Base-by-base conservation (phyloP, 1,140 invertebrate species). In the Tetramorium simillimum region DNA sequence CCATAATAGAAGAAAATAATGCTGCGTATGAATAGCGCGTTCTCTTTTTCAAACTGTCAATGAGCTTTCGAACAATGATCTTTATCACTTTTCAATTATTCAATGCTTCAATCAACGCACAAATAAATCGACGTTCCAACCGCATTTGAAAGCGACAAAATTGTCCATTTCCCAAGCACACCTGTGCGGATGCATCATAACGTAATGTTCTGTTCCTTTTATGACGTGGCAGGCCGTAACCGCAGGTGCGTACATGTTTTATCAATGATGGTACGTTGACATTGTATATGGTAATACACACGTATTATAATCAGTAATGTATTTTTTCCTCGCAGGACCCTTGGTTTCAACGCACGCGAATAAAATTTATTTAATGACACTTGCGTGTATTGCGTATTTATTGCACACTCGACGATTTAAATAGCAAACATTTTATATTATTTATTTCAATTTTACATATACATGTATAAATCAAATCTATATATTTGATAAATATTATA, bases 181-280 rank as follows among this genome's bases (percentile, higher is more conserved):
- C 7, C 65, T 14, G 3, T 62, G 51, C 70, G 58, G 18, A 75
- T 62, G 12, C 28, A 67, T n/a, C 33, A 49, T 62, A 75, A 60
- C 40, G 43, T 62, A 60, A 16, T n/a, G 12, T 51, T 33, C 37
- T n/a, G 37, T 28, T 49, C 21, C 67, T 73, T 53, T 82, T 43
- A 49, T 60, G 69, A 84, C 69, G 69, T 84, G 80, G 67, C 69
- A 60, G 37, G 53, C 28, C 49, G 12, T 43, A 46, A 37, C 21
- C 51, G 65, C 80, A 75, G 80, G 69, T 82, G 67, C 51, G 10
- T 75, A 46, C 40, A 43, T 84, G 43, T 51, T 67, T 37, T 80
- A 14, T 80, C 77, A 80, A 80, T 80, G 77, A 80, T 67, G 7
- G 65, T 69, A 16, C 77, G n/a, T 80, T 67, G 62, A 69, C 43